phyloP scores from a whole-genome alignment of 2,797 vertebrate genomes.

The Cheirogaleus major region DNA sequence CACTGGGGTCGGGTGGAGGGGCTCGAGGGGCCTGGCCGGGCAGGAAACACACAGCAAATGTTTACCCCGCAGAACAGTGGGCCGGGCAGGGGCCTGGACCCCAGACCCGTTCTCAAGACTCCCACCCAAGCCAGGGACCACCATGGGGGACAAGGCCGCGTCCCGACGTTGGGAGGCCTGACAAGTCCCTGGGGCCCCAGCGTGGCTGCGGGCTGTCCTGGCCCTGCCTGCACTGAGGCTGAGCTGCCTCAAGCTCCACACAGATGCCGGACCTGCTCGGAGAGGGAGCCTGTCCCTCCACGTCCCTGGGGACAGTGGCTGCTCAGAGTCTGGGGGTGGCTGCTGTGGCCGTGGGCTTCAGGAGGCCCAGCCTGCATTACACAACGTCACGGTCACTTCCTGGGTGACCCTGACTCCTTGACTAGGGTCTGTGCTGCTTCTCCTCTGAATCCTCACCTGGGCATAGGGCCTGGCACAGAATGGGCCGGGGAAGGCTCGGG shows the following conservation, averaged over 20 bases:
- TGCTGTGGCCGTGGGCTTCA: neutral
- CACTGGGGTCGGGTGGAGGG: neutral
- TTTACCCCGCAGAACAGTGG: slow-evolving; percentile 65
- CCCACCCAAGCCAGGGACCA: neutral
- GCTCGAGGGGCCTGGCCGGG: slow-evolving; percentile 41
- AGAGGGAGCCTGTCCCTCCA: neutral
- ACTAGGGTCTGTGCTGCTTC: neutral
- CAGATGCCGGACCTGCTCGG: neutral
- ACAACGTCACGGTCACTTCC: accelerated
- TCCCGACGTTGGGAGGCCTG: neutral
- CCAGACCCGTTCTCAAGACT: neutral
- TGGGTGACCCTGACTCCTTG: accelerated
- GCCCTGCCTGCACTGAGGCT: neutral
- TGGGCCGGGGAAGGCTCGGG: neutral
- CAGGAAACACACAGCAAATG: slow-evolving; percentile 79
- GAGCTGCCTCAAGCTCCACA: accelerated
- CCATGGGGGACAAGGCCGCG: neutral
- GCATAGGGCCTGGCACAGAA: neutral
- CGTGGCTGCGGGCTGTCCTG: accelerated
- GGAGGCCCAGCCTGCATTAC: neutral
- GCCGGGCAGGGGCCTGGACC: neutral
- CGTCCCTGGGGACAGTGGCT: neutral
- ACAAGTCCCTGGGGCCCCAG: neutral
- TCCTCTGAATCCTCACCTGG: neutral
- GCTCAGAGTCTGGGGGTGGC: neutral